Evolutionary conservation across 1,140 invertebrate species (phyloP).

Genomic region (Lucilia sericata): DNA sequence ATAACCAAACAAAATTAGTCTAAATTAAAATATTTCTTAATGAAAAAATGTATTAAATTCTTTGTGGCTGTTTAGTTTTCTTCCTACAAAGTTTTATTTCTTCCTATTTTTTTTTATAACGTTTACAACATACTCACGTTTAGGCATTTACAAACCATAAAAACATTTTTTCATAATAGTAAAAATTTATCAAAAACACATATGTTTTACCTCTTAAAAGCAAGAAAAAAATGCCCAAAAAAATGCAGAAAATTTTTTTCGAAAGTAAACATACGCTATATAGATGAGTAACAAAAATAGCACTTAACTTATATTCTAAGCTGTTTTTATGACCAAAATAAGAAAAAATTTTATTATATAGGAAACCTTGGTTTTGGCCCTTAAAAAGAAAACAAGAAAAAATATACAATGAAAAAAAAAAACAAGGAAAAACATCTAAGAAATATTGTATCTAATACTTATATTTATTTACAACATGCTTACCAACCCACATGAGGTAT

Average conservation of each 20-base stretch:
- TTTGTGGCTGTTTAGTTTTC: not conserved
- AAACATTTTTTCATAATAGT: constrained; percentile 1
- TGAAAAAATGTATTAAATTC: not conserved
- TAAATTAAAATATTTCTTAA: not conserved
- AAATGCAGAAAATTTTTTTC: not conserved
- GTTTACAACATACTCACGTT: not conserved
- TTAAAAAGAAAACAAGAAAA: not conserved
- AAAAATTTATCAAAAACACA: constrained; percentile 14
- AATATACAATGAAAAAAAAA: not conserved
- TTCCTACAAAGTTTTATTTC: not conserved
- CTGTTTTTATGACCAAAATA: not conserved
- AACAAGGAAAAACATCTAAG: not conserved
- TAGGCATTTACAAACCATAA: constrained; percentile 15
- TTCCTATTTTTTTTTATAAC: not conserved
- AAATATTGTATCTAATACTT: not conserved
- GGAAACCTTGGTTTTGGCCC: not conserved
- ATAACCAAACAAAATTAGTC: no score
- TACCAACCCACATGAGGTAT: not conserved
- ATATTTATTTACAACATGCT: constrained; percentile 1
- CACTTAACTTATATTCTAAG: constrained; percentile 16
- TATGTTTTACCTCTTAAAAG: not conserved
- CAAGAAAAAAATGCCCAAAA: not conserved
- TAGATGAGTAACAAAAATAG: not conserved
- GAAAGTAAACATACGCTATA: no score
- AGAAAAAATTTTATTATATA: not conserved